Conservation (phyloP, 2,797 vertebrate species). For the Crocodylus rhombifer region DNA sequence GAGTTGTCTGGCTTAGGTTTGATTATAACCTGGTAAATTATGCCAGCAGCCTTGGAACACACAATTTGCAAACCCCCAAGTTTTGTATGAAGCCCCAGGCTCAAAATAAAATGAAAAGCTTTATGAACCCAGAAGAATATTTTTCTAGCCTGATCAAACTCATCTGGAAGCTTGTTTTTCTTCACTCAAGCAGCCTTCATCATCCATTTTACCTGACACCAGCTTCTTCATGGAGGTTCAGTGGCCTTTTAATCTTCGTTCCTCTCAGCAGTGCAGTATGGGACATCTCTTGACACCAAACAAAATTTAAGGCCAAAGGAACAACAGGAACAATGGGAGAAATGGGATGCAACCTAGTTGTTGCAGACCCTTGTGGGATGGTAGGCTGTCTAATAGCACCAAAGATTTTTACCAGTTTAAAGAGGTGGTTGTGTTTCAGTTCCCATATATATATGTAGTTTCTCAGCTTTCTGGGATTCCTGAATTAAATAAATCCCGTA, state of each 20-base stretch:
- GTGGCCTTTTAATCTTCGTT: not conserved
- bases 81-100: not conserved
- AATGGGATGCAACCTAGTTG: not conserved
- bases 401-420: no score
- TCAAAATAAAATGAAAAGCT: not conserved
- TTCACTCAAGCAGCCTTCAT: not conserved
- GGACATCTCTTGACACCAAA: not conserved
- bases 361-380: conserved; percentile 15
- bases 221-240: conserved; percentile 5
- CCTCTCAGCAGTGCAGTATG: not conserved
- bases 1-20: not conserved
- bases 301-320: not conserved
- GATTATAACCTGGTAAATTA: not conserved
- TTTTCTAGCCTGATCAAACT: not conserved
- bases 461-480: not conserved
- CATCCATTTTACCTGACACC: not conserved
- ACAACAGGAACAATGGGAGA: conserved; percentile 12
- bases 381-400: not conserved
- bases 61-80: rapidly evolving
- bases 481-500: conserved; percentile 8
- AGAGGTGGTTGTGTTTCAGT: not conserved
- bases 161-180: not conserved
- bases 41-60: not conserved
- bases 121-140: not conserved
- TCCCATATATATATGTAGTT: not conserved